These are phyloP conservation scores for Didymodactylos carnosus DNA, from an alignment of 2,888 invertebrate species.

Conservation along the genomic window DNA sequence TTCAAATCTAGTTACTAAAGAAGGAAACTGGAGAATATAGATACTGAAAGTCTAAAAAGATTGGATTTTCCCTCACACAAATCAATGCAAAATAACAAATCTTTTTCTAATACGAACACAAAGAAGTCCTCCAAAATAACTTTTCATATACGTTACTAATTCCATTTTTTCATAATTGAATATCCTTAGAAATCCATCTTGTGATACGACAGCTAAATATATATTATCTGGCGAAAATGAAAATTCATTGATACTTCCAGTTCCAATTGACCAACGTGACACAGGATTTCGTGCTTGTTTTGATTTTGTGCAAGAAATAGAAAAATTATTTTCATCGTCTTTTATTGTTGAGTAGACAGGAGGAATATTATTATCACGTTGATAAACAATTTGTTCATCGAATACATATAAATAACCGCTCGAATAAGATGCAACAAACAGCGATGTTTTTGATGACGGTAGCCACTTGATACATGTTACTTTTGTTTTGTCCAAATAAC, in stretches of 20 bases:
- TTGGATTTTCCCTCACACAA: background rate
- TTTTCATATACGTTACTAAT: constrained; percentile 64
- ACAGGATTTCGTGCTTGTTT: background rate
- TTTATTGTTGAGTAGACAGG: constrained; percentile 5
- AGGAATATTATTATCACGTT: background rate
- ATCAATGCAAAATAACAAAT: background rate
- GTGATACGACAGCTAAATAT: constrained; percentile 74
- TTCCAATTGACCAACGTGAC: background rate
- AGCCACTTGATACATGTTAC: constrained; percentile 96
- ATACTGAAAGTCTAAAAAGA: no score
- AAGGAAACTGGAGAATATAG: no score
- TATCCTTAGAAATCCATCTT: constrained; percentile 65
- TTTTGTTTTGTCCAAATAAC: constrained; percentile 59
- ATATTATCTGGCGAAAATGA: constrained; percentile 83
- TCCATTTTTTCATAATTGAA: constrained; percentile 96
- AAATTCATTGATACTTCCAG: constrained; percentile 61
- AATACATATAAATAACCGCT: constrained; percentile 93
- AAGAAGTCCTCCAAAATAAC: constrained; percentile 89
- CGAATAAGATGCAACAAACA: constrained; percentile 79
- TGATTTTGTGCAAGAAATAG: background rate
- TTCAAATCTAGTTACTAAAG: no score
- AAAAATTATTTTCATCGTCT: background rate
- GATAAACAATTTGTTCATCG: constrained; percentile 53
- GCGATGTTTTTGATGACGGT: constrained; percentile 63
- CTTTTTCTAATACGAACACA: constrained; percentile 57